Conservation (phyloP, 2,888 invertebrate genomes). For the Thymelicus sylvestris region DNA sequence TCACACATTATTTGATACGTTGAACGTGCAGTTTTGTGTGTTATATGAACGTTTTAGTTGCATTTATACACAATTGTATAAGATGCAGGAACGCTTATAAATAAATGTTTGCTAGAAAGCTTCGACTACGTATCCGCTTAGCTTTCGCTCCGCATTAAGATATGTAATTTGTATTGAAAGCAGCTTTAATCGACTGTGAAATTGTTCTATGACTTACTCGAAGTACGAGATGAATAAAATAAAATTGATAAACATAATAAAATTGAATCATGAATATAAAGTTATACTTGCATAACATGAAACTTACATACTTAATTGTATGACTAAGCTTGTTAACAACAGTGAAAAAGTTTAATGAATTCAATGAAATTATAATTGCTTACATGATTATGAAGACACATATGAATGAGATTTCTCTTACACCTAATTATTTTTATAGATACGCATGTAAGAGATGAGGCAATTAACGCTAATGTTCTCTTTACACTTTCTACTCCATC, state of each 20-base stretch:
- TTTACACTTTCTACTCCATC: constrained; percentile 48
- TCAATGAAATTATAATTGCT: neutral
- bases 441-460: constrained; percentile 38
- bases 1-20: neutral
- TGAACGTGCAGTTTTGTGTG: neutral
- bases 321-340: neutral
- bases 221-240: neutral
- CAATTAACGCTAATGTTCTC: constrained; percentile 47
- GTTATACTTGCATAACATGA: no score
- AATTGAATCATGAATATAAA: no score
- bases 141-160: constrained; percentile 38
- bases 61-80: neutral
- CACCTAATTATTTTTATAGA: constrained; percentile 4
- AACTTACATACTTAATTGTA: no score
- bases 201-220: constrained; percentile 6
- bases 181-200: constrained; percentile 40
- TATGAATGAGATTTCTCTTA: constrained; percentile 7
- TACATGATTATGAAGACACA: neutral
- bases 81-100: neutral
- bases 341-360: neutral
- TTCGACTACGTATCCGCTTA: constrained; percentile 34
- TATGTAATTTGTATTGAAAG: constrained; percentile 48
- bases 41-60: neutral
- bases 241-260: neutral
- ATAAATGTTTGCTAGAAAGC: constrained; percentile 19